Base-by-base conservation (phyloP, 2,888 invertebrate genomes). In the Dasysyrphus albostriatus region DNA sequence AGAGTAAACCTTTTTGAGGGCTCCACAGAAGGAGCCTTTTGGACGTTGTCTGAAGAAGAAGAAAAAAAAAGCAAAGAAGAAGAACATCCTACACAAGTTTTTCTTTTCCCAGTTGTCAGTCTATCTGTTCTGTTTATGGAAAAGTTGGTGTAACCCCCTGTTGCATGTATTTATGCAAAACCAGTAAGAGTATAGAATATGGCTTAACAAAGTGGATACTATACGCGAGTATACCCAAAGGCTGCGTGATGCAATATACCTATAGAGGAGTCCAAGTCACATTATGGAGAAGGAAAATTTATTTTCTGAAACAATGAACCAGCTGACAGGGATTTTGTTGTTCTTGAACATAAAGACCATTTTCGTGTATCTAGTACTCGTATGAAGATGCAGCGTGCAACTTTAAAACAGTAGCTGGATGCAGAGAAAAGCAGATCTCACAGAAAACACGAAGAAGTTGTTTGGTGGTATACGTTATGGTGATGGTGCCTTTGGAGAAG, bases 91-190 rank as follows among this genome's bases (percentile, higher is more conserved):
- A 61, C 61, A 75, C 81, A 75, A 81, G 67, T 67, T 67, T 61
- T 51, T 37, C 59, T 47, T 32, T 70, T 75, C 61, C 61, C 61
- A 61, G 74, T 72, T 63, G 81, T 82, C 63, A 82, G 76, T 70
- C 70, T 63, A 58, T 77, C 72, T 82, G 59, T 77, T 83, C 77
- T 78, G 83, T 83, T 83, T 83, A 78, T 78, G 77, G 78, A 73
- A 77, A 67, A 59, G 12, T 47, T 65, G 32, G 65, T 61, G 42
- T 61, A 56, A 14, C 42, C 34, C 16, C 49, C 37, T 34, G 44
- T 14, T 73, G 69, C 67, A 69, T 77, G 77, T 59, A 77, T 44
- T 70, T 77, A 77, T 70, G 69, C 77, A 77, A 70, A 77, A 49
- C 39, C 56, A 67, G 67, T 42, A 58, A 58, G 34, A 24, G 24